Evolutionary conservation across 2,113 vertebrate species (phyloP).

Genomic region (Xenopus borealis): DNA sequence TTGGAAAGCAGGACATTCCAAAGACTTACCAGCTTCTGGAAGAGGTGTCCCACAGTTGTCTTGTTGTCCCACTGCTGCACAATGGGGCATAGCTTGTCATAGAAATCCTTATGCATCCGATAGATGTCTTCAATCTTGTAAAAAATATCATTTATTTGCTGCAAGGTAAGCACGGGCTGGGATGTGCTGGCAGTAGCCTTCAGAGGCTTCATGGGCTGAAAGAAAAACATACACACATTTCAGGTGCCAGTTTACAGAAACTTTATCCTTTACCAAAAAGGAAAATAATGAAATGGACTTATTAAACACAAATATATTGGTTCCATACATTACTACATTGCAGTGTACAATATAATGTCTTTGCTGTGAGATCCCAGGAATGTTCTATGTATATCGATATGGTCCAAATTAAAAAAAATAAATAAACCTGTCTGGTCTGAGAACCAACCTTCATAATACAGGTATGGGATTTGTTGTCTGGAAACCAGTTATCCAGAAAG

Average conservation of each 20-base stretch:
- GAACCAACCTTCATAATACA: no score
- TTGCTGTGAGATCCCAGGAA: no score
- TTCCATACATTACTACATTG: no score
- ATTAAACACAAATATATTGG: no score
- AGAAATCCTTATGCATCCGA: slow-evolving; percentile 95
- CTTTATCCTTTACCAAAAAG: background rate
- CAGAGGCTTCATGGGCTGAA: slow-evolving; percentile 91
- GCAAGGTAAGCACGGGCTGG: slow-evolving; percentile 90
- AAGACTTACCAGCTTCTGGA: slow-evolving; percentile 90
- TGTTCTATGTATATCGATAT: no score
- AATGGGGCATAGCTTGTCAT: slow-evolving; percentile 84
- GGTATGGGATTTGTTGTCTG: no score
- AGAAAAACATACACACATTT: background rate
- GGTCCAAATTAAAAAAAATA: no score
- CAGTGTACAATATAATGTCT: no score
- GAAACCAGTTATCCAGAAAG: no score
- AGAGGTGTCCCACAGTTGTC: slow-evolving; percentile 91
- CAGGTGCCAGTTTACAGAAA: background rate
- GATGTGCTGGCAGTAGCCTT: slow-evolving; percentile 94
- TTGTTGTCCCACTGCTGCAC: slow-evolving; percentile 95
- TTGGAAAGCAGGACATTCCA: no score
- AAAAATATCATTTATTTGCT: slow-evolving; percentile 96
- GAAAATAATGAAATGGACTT: background rate
- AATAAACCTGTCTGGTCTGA: no score
- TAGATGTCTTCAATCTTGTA: slow-evolving; percentile 97